These are phyloP conservation scores for Siniperca obscura DNA, from an alignment of 2,797 vertebrate genomes.

Conservation along the genomic window DNA sequence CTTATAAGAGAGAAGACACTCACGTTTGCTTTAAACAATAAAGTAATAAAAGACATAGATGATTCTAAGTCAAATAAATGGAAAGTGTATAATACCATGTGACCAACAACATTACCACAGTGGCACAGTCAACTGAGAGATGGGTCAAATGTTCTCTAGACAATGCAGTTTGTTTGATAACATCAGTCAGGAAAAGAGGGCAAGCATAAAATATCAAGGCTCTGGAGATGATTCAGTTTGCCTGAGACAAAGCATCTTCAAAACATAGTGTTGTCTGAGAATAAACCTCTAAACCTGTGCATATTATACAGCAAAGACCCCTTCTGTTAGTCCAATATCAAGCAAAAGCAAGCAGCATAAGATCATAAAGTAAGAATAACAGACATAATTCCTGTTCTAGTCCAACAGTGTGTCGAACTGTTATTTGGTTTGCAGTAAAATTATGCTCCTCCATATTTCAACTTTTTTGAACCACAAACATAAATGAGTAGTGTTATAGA, in stretches of 20 bases:
- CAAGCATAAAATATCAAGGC: slow-evolving; percentile 40
- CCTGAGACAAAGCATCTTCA: slow-evolving; percentile 49
- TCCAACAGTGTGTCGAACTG: background rate
- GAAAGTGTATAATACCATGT: background rate
- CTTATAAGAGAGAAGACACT: background rate
- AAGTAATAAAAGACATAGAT: background rate
- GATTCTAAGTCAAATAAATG: background rate
- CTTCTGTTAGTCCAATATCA: slow-evolving; percentile 16
- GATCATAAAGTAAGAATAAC: slow-evolving; percentile 14
- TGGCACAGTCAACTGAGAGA: slow-evolving; percentile 21
- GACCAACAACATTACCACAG: background rate
- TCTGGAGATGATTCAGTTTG: slow-evolving; percentile 44
- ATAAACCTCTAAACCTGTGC: slow-evolving; percentile 38
- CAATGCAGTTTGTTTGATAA: slow-evolving; percentile 32
- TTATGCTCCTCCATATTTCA: background rate
- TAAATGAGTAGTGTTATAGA: background rate
- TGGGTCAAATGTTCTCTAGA: slow-evolving; percentile 42
- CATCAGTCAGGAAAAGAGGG: slow-evolving; percentile 39
- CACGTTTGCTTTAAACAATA: slow-evolving; percentile 25
- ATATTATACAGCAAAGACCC: slow-evolving; percentile 20
- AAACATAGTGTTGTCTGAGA: slow-evolving; percentile 42
- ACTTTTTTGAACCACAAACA: background rate
- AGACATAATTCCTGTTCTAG: background rate
- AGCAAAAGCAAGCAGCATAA: slow-evolving; percentile 22
- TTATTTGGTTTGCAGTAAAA: background rate